Conservation (phyloP, 2,888 invertebrate species). For the Trissolcus brochymenae region DNA sequence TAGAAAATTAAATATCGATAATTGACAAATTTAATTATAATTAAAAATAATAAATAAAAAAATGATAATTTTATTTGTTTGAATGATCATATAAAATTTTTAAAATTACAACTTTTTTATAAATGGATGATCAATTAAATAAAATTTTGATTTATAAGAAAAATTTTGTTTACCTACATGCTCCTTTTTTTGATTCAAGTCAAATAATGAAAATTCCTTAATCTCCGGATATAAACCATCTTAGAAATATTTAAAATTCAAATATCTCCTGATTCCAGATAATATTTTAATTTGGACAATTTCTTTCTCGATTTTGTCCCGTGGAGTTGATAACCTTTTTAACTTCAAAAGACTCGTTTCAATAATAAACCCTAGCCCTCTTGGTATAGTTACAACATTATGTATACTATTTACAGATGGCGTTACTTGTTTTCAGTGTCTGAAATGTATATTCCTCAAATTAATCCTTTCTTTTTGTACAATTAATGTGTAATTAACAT, state of each 20-base stretch:
- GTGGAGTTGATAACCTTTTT: conserved; percentile 17
- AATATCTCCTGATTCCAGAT: conserved; percentile 1
- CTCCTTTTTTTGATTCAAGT: no score
- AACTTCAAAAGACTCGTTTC: neutral
- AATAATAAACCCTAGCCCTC: neutral
- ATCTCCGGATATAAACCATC: no score
- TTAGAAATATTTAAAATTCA: neutral
- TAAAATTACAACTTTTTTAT: no score
- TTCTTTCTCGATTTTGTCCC: conserved; percentile 20
- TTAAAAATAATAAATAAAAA: no score
- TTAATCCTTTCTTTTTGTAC: neutral
- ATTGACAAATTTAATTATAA: no score
- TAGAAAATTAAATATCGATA: no score
- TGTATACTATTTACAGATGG: conserved; percentile 3
- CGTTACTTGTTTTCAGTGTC: neutral
- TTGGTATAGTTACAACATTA: neutral
- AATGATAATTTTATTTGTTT: no score
- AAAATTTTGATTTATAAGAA: no score
- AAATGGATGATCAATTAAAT: no score
- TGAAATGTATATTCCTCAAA: neutral
- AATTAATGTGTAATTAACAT: no score
- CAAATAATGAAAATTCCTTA: no score
- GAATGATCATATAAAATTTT: no score
- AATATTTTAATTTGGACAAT: conserved; percentile 21
- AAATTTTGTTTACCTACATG: neutral